A percentile compares a stretch with the other conserved stretches of the same genome.
Evolutionary conservation across 2,797 vertebrate species (phyloP).

Genomic region (Gymnoscopelus microlampas): DNA sequence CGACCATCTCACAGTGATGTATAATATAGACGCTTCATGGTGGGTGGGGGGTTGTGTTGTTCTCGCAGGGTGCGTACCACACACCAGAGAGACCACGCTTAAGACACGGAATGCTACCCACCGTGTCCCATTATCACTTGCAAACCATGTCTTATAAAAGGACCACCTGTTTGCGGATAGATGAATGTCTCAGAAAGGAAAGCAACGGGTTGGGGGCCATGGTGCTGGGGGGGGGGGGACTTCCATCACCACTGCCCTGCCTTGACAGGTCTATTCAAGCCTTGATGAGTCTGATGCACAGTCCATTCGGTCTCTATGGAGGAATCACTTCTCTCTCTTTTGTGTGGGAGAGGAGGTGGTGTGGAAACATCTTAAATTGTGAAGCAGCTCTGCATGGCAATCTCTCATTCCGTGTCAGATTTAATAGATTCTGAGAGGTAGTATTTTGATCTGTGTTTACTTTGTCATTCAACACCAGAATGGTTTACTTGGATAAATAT

Average conservation of each 20-base stretch:
- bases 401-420: constrained; percentile 15
- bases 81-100: constrained; percentile 44
- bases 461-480: not conserved
- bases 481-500: no score
- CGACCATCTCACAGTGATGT: constrained; percentile 42
- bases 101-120: constrained; percentile 59
- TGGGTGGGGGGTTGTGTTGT: constrained; percentile 53
- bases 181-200: constrained; percentile 55
- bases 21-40: constrained; percentile 34
- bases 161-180: constrained; percentile 73
- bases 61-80: constrained; percentile 58
- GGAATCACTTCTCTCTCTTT: constrained; percentile 32
- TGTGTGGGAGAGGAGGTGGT: constrained; percentile 20
- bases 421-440: constrained; percentile 3
- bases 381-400: constrained; percentile 2
- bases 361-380: constrained; percentile 4
- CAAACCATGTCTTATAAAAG: constrained; percentile 61
- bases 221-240: constrained; percentile 29
- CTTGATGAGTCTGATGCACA: constrained; percentile 26
- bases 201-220: constrained; percentile 19
- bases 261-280: constrained; percentile 59
- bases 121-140: constrained; percentile 64
- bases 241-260: constrained; percentile 23
- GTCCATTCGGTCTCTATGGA: constrained; percentile 43
- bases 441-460: constrained; percentile 3